These are phyloP conservation scores for Drosophila lacertosa DNA, from an alignment of 1,140 invertebrate genomes.

Conservation along the genomic window DNA sequence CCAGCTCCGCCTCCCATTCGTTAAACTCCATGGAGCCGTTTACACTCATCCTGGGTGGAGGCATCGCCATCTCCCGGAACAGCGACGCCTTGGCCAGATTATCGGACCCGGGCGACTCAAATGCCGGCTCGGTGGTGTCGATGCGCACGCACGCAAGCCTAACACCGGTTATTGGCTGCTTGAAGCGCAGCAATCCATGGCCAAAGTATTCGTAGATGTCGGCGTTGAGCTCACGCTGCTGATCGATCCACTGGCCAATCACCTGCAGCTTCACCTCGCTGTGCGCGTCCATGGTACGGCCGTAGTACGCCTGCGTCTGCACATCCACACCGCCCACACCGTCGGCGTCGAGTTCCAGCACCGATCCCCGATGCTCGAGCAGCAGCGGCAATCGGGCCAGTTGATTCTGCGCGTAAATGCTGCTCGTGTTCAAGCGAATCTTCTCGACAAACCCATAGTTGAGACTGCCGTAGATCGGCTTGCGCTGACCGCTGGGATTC, in stretches of 20 bases:
- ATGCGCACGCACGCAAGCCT: constrained; percentile 65
- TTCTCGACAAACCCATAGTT: constrained; percentile 74
- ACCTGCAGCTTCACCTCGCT: constrained; percentile 72
- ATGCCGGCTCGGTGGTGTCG: constrained; percentile 71
- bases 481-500: constrained; percentile 67
- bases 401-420: constrained; percentile 37
- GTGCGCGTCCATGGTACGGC: constrained; percentile 70
- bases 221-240: constrained; percentile 68
- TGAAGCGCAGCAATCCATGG: constrained; percentile 57
- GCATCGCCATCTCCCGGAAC: constrained; percentile 41
- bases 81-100: constrained; percentile 63
- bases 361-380: constrained; percentile 69
- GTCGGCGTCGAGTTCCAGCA: constrained; percentile 60
- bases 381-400: constrained; percentile 59
- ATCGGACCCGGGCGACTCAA: constrained; percentile 64
- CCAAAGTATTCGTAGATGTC: constrained; percentile 78
- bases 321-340: constrained; percentile 73
- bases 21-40: constrained; percentile 28
- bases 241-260: constrained; percentile 76
- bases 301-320: constrained; percentile 67
- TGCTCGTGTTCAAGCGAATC: constrained; percentile 61
- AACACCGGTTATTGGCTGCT: constrained; percentile 40
- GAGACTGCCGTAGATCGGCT: constrained; percentile 75
- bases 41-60: constrained; percentile 27
- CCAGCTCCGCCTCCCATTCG: constrained; percentile 51